phyloP scores from a whole-genome alignment of 2,888 invertebrate genomes.

The Brachypterus glaber region DNA sequence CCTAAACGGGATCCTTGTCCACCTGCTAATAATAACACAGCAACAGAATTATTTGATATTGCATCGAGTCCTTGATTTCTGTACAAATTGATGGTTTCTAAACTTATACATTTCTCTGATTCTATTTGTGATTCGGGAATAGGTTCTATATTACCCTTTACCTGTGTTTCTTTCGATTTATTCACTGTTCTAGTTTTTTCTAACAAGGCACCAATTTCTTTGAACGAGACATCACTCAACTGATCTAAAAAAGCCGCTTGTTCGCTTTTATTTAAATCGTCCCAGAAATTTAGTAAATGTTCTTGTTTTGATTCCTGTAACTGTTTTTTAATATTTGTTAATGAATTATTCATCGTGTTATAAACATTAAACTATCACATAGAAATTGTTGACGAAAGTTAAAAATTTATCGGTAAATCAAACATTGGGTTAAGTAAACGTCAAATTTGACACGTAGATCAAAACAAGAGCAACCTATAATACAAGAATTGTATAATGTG shows the following conservation, averaged over 20 bases:
- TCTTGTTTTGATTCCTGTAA: constrained; percentile 22
- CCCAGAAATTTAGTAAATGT: constrained; percentile 27
- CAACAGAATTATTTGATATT: constrained; percentile 57
- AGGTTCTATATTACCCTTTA: constrained; percentile 74
- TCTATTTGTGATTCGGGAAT: constrained; percentile 73
- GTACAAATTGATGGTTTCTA: constrained; percentile 56
- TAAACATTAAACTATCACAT: too few species aligned
- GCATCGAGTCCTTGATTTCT: constrained; percentile 55
- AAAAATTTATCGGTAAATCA: too few species aligned
- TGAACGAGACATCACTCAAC: constrained; percentile 28
- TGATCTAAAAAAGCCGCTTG: constrained; percentile 23
- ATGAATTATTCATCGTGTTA: too few species aligned
- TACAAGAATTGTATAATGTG: too few species aligned
- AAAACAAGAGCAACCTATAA: too few species aligned
- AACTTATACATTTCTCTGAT: constrained; percentile 53
- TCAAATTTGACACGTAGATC: too few species aligned
- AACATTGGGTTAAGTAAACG: too few species aligned
- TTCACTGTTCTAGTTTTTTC: too few species aligned
- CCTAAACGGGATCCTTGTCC: constrained; percentile 97
- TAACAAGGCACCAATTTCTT: constrained; percentile 26
- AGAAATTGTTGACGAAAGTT: too few species aligned
- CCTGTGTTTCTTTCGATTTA: too few species aligned
- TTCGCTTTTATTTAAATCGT: constrained; percentile 22
- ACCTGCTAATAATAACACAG: constrained; percentile 87
- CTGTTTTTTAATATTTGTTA: constrained; percentile 20